Evolutionary conservation across 1,140 invertebrate genomes (phyloP).

Genomic region (Neodiprion lecontei): DNA sequence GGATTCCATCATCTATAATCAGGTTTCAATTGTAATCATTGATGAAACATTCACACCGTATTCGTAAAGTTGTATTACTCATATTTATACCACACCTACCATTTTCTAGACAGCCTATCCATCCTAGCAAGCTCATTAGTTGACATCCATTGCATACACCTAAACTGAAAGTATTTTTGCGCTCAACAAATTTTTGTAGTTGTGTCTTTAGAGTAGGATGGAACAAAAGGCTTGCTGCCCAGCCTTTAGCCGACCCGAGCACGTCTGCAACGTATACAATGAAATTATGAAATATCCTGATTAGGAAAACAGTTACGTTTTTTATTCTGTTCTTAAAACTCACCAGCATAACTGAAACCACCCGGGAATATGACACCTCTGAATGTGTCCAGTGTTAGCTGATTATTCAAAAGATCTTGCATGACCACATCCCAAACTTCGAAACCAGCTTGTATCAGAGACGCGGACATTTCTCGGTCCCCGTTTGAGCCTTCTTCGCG

Average conservation of each 20-base stretch:
- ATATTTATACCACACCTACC: conserved; percentile 20
- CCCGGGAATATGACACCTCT: conserved; percentile 93
- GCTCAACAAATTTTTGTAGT: conserved; percentile 73
- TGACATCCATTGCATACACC: conserved; percentile 99
- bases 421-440: conserved; percentile 92
- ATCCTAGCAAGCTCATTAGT: conserved; percentile 87
- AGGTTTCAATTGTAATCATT: background rate
- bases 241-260: conserved; percentile 95
- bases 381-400: conserved; percentile 79
- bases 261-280: conserved; percentile 74
- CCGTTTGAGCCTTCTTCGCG: conserved; percentile 98
- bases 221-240: conserved; percentile 91
- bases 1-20: conserved; percentile 43
- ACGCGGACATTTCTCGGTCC: conserved; percentile 97
- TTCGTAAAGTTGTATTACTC: background rate
- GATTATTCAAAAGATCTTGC: conserved; percentile 80
- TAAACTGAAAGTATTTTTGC: conserved; percentile 90
- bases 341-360: conserved; percentile 96
- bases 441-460: conserved; percentile 90
- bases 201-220: conserved; percentile 67
- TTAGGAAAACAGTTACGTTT: conserved; percentile 10
- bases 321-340: conserved; percentile 25
- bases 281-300: conserved; percentile 18
- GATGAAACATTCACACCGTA: background rate
- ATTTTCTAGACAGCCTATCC: conserved; percentile 66